These are phyloP conservation scores for Psittacula cyanocephala DNA, from an alignment of 2,113 vertebrate species.

Conservation along the genomic window DNA sequence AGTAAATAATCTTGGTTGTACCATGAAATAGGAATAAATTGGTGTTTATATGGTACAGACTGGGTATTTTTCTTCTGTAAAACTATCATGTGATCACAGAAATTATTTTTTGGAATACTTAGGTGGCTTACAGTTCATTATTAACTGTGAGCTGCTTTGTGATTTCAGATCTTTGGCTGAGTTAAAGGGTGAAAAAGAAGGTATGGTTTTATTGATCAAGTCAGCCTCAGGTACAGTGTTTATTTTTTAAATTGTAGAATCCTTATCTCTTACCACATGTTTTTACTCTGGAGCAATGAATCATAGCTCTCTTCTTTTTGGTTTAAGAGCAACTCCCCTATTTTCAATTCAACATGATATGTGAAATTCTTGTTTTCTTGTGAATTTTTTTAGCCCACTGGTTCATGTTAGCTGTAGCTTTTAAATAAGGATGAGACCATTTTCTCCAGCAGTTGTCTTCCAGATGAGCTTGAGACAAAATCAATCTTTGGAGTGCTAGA, in stretches of 20 bases:
- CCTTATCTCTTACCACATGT: background rate
- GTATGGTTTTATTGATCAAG: background rate
- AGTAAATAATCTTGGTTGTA: background rate
- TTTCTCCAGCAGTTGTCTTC: background rate
- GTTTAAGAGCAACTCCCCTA: background rate
- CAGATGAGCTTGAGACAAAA: background rate
- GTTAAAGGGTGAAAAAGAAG: background rate
- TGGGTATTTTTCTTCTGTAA: background rate
- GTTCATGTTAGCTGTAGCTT: background rate
- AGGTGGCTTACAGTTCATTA: background rate
- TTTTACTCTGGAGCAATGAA: background rate
- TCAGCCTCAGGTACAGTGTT: background rate
- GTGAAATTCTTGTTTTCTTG: background rate
- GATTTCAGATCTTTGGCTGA: background rate
- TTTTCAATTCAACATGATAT: background rate
- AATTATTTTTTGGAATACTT: background rate
- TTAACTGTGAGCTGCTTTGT: background rate
- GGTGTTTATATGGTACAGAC: accelerated
- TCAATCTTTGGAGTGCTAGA: background rate
- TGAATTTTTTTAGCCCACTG: background rate
- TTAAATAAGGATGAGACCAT: background rate
- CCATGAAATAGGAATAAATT: background rate
- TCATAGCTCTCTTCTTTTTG: background rate
- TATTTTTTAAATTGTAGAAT: background rate
- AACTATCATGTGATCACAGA: background rate